Evolutionary conservation across 1,140 invertebrate genomes (phyloP).

Genomic region (Hesperophylax magnus): DNA sequence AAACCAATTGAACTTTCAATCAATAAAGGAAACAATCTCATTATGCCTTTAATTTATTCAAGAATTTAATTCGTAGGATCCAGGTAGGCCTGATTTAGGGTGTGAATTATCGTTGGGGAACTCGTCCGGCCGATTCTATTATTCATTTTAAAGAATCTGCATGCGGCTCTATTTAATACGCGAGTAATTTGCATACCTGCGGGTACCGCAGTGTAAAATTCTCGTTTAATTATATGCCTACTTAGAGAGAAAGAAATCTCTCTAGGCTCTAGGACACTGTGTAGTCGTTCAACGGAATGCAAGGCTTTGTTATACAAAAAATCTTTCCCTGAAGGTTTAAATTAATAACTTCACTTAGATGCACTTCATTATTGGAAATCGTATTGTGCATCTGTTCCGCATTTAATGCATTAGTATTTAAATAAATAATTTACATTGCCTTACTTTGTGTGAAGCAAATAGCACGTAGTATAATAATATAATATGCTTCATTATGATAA

Average conservation of each 20-base stretch:
- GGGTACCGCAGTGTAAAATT: slow-evolving; percentile 44
- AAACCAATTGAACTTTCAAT: slow-evolving; percentile 11
- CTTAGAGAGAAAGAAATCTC: slow-evolving; percentile 3
- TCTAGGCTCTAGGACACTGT: background rate
- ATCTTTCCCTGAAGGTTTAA: background rate
- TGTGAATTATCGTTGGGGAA: slow-evolving; percentile 36
- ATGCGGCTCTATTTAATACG: slow-evolving; percentile 47
- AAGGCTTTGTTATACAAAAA: slow-evolving; percentile 29
- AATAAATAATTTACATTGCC: background rate
- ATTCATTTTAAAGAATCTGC: slow-evolving; percentile 50
- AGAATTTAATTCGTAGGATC: background rate
- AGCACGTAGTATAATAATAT: too few relatives aligned
- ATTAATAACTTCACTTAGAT: background rate
- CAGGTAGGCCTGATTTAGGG: slow-evolving; percentile 24
- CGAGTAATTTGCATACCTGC: slow-evolving; percentile 45
- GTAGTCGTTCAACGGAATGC: slow-evolving; percentile 17
- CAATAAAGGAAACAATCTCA: slow-evolving; percentile 10
- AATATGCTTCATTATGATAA: too few relatives aligned
- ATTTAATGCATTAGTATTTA: background rate
- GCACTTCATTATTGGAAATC: slow-evolving; percentile 2
- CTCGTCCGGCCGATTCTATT: slow-evolving; percentile 19
- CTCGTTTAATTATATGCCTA: slow-evolving; percentile 47
- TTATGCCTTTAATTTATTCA: slow-evolving; percentile 34
- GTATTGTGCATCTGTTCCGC: background rate
- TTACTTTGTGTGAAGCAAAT: slow-evolving; percentile 13